Conservation (phyloP, 2,113 vertebrate genomes). For the Xenus cinereus region DNA sequence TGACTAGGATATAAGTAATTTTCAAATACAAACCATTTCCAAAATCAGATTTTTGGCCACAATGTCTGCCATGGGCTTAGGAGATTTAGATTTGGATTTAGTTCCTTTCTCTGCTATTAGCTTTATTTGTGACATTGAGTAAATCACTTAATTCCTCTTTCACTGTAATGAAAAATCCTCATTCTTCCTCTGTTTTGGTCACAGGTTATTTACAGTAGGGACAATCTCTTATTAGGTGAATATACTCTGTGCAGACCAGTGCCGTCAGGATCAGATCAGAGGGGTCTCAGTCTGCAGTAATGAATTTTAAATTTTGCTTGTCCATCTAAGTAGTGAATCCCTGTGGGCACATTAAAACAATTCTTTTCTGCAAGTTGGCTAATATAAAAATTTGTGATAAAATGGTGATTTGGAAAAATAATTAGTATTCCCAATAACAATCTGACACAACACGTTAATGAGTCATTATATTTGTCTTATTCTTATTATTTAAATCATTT, state of each 20-base stretch:
- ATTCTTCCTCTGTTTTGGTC: not conserved
- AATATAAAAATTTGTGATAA: not conserved
- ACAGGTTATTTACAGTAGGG: not conserved
- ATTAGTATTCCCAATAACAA: not conserved
- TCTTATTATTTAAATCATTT: not conserved
- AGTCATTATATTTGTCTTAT: not conserved
- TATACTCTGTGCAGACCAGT: not conserved
- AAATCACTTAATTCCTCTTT: not conserved
- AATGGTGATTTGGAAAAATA: not conserved
- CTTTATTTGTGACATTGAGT: not conserved
- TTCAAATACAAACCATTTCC: not conserved
- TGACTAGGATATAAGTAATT: not conserved
- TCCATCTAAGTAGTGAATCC: not conserved
- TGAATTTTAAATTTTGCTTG: not conserved
- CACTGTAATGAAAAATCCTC: not conserved
- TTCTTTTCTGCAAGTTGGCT: not conserved
- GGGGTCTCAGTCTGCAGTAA: not conserved
- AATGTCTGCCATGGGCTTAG: not conserved
- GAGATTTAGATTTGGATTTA: not conserved
- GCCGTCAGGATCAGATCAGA: not conserved
- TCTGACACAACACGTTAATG: not conserved
- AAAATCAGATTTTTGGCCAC: not conserved
- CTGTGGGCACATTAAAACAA: rapidly evolving
- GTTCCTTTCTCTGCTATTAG: not conserved
- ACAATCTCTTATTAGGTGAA: not conserved